Conservation (phyloP, 2,888 invertebrate species). For the Tachina fera region DNA sequence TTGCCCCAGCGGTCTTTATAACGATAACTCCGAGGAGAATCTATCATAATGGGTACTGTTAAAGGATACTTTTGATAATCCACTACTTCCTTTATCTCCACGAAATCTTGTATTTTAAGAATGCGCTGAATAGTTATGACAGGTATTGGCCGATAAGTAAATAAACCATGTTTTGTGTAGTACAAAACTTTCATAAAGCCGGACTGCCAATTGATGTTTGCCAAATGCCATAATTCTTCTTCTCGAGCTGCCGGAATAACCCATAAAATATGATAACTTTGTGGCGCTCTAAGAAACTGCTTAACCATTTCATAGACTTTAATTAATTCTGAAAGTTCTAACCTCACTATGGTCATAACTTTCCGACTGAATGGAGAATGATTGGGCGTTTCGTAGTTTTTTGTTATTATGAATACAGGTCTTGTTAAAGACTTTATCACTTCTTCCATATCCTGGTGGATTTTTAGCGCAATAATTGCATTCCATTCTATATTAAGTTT, state of each 20-base stretch:
- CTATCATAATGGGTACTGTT: not conserved
- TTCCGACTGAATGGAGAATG: not conserved
- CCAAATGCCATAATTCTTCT: not conserved
- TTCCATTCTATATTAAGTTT: constrained; percentile 42
- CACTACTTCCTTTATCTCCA: not conserved
- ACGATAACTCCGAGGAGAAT: constrained; percentile 12
- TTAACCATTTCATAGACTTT: not conserved
- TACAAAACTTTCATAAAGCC: constrained; percentile 33
- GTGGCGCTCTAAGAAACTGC: not conserved
- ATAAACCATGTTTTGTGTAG: constrained; percentile 1
- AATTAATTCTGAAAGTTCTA: not conserved
- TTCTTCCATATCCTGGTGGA: not conserved
- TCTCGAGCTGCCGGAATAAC: not conserved
- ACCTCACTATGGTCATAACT: constrained; percentile 23
- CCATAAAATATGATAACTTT: constrained; percentile 35
- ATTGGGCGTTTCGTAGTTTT: not conserved
- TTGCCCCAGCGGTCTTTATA: constrained; percentile 5
- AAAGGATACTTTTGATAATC: constrained; percentile 41
- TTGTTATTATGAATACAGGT: constrained; percentile 25
- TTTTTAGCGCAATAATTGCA: constrained; percentile 14
- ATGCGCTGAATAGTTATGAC: constrained; percentile 8
- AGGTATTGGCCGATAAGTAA: constrained; percentile 20
- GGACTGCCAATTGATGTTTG: constrained; percentile 19
- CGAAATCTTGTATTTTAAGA: not conserved
- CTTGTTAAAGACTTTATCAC: not conserved